Conservation (phyloP, 2,888 invertebrate species). For the Coenonympha arcania region DNA sequence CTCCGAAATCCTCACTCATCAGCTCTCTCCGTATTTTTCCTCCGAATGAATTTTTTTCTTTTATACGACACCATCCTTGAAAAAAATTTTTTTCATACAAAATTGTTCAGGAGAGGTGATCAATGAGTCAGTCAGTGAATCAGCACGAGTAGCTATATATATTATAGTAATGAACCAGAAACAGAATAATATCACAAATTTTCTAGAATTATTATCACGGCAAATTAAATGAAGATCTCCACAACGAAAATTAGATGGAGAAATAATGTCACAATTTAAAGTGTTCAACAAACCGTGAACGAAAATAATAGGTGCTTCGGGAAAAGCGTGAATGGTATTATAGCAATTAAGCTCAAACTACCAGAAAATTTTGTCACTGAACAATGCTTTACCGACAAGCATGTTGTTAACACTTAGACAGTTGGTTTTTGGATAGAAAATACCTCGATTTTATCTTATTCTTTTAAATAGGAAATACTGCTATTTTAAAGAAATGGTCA, state of each 20-base stretch:
- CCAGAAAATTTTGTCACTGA: constrained; percentile 51
- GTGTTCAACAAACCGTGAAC: constrained; percentile 56
- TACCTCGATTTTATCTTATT: not conserved
- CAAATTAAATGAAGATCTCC: constrained; percentile 45
- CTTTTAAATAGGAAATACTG: too few species aligned
- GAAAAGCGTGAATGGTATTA: constrained; percentile 47
- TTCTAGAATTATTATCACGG: constrained; percentile 11
- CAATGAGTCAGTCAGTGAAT: too few species aligned
- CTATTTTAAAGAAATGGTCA: too few species aligned
- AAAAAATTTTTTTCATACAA: too few species aligned
- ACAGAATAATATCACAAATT: not conserved
- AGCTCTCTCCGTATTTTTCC: too few species aligned
- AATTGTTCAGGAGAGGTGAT: too few species aligned
- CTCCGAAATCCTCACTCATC: too few species aligned
- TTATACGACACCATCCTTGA: too few species aligned
- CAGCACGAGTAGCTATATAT: too few species aligned
- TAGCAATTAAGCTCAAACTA: constrained; percentile 57
- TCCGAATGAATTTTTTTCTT: too few species aligned
- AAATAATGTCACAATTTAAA: constrained; percentile 53
- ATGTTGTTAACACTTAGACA: constrained; percentile 30
- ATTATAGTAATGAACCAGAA: too few species aligned
- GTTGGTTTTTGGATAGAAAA: not conserved
- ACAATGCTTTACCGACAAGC: constrained; percentile 44
- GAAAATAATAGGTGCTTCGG: constrained; percentile 48
- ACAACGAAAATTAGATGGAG: constrained; percentile 47